These are phyloP conservation scores for Nomada fucata DNA, from an alignment of 2,888 invertebrate genomes.

Conservation along the genomic window DNA sequence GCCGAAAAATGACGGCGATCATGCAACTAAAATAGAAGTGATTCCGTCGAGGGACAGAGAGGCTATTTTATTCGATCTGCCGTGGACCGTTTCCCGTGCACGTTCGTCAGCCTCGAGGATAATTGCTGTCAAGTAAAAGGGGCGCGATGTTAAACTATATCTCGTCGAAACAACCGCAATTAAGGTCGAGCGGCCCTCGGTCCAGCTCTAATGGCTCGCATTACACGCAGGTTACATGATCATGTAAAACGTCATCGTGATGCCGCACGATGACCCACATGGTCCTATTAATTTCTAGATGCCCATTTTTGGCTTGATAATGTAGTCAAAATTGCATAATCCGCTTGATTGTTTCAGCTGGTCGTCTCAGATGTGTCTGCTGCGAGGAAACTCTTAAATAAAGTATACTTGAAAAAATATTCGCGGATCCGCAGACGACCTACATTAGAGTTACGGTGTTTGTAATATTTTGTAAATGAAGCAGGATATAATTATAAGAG, in stretches of 20 bases:
- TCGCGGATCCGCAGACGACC: too few relatives aligned
- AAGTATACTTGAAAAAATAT: too few relatives aligned
- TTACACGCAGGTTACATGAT: conserved; percentile 62
- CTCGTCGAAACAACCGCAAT: conserved; percentile 66
- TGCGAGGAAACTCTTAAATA: too few relatives aligned
- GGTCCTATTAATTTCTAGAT: background rate
- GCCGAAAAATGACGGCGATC: conserved; percentile 10
- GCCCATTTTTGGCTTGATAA: background rate
- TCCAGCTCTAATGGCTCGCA: conserved; percentile 48
- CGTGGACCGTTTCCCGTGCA: conserved; percentile 30
- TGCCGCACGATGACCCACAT: conserved; percentile 26
- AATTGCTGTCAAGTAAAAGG: conserved; percentile 69
- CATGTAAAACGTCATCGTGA: conserved; percentile 42
- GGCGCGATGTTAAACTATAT: conserved; percentile 58
- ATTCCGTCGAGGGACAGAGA: conserved; percentile 1
- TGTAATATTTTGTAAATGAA: too few relatives aligned
- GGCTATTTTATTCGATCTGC: conserved; percentile 10
- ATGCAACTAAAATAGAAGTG: conserved; percentile 35
- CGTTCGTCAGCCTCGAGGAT: conserved; percentile 49
- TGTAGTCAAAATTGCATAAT: too few relatives aligned
- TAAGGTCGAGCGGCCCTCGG: conserved; percentile 60
- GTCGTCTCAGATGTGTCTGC: too few relatives aligned
- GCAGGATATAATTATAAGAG: too few relatives aligned
- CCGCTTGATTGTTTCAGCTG: too few relatives aligned
- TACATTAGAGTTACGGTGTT: too few relatives aligned